These are phyloP conservation scores for Maniola hyperantus DNA, from an alignment of 2,888 invertebrate genomes.

Conservation along the genomic window DNA sequence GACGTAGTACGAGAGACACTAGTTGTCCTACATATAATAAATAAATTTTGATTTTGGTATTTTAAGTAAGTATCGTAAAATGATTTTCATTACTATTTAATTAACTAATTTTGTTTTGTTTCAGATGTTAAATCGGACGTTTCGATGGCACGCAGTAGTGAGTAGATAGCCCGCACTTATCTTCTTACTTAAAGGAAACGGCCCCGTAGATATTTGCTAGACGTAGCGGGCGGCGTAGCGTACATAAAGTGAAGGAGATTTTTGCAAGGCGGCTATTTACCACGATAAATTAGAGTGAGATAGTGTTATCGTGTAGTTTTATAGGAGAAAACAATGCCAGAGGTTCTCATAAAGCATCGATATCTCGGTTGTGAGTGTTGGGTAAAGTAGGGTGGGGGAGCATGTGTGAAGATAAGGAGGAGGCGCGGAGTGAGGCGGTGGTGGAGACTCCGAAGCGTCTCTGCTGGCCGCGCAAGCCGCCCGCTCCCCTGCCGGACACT, in stretches of 20 bases:
- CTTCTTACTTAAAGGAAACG: conserved; percentile 38
- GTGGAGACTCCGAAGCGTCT: conserved; percentile 62
- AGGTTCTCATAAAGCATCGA: conserved; percentile 75
- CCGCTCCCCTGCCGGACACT: conserved; percentile 85
- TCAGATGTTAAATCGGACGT: conserved; percentile 80
- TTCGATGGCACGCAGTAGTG: conserved; percentile 57
- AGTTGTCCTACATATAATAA: too few species aligned
- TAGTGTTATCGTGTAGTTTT: conserved; percentile 69
- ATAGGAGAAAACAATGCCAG: conserved; percentile 74
- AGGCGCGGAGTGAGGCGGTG: conserved; percentile 70
- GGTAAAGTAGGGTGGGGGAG: conserved; percentile 57
- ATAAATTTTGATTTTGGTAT: too few species aligned
- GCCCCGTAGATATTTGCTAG: conserved; percentile 47
- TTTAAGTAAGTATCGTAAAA: too few species aligned
- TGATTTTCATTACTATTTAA: not conserved
- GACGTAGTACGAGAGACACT: too few species aligned
- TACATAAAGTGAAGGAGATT: conserved; percentile 49
- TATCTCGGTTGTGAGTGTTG: conserved; percentile 74
- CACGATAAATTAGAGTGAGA: conserved; percentile 64
- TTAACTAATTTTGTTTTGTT: conserved; percentile 53
- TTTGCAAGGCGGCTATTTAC: conserved; percentile 57
- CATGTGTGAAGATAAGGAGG: conserved; percentile 80
- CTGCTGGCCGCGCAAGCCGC: conserved; percentile 72
- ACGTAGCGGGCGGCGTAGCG: conserved; percentile 46
- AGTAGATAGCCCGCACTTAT: conserved; percentile 59